Evolutionary conservation across 2,888 invertebrate species (phyloP), one percentile per base, ranked within the genome.

Genomic region (Cryptophagus acutangulus): DNA sequence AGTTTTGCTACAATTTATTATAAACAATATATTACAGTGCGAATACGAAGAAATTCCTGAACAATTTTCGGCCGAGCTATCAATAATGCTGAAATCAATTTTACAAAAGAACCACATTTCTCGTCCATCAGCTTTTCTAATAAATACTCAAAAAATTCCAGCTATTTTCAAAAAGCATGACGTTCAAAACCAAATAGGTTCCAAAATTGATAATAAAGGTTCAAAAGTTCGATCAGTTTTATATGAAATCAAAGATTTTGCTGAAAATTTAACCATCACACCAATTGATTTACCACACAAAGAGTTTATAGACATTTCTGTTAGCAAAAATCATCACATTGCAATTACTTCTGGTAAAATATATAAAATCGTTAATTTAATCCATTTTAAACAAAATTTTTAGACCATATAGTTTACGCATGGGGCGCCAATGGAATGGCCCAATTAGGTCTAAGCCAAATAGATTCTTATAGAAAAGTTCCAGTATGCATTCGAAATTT

Each of bases 381-480:
- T 13, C 10, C 28, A 40, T 26, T 14, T 30, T 17, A 29, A 10
- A 39, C 17, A 34, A 33, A 36, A 30, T 33, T 45, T 50, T 16
- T 40, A 66, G 82, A 84, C 59, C 73, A 75, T 14, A 68, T 76
- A 24, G 80, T 82, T 2, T 84, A 77, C 59, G 74, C 78, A 1
- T 85, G 84, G 83, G 85, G 85, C 12, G 77, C 78, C 56, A 81
- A 81, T 13, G 64, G 67, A 4, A 71, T 74, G 55, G 84, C 84
- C 1, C 82, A 85, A 60, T 66, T 86, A 33, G 84, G 82, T 0
- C 69, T 75, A 26, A 74, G 73, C 15, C 66, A 69, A 3, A 52
- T 71, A 5, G 71, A 73, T 46, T 62, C 67, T 2, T 76, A 74
- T 69, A 69, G 72, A 41, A 71, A 72, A 31, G 72, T 72, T 55